Evolutionary conservation across 2,113 vertebrate species (phyloP).

Genomic region (Hemicordylus capensis): DNA sequence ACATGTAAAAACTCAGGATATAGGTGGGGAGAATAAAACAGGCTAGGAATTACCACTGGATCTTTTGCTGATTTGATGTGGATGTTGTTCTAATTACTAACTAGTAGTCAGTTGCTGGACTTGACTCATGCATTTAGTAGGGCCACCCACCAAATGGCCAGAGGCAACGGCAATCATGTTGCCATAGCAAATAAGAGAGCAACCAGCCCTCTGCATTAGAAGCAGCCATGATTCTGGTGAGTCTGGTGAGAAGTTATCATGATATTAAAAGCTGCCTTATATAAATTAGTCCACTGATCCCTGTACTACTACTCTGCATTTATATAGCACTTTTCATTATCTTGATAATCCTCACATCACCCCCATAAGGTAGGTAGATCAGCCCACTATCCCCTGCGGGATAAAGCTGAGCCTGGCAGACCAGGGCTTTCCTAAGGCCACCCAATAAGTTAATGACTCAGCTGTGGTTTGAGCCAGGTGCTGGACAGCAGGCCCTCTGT

Average conservation of each 20-base stretch:
- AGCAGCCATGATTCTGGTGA: background rate
- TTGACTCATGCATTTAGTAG: slow-evolving; percentile 27
- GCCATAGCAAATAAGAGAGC: background rate
- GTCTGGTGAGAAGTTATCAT: accelerated
- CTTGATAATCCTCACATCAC: background rate
- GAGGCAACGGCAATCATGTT: slow-evolving; percentile 30
- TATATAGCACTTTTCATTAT: background rate
- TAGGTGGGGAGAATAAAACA: slow-evolving; percentile 11
- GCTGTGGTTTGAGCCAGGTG: background rate
- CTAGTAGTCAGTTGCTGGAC: slow-evolving; percentile 23
- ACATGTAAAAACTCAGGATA: slow-evolving; percentile 10
- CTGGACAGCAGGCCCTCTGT: background rate
- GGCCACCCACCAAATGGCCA: slow-evolving; percentile 44
- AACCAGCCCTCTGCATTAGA: background rate
- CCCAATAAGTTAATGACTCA: background rate
- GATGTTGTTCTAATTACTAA: slow-evolving; percentile 35
- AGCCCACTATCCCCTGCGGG: background rate
- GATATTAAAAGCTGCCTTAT: background rate
- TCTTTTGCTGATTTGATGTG: slow-evolving; percentile 31
- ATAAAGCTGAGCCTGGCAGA: background rate
- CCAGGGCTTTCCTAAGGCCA: background rate
- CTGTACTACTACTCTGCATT: accelerated
- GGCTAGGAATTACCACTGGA: slow-evolving; percentile 15
- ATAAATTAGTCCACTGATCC: background rate
- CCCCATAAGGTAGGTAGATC: background rate